phyloP scores from a whole-genome alignment of 2,797 vertebrate species.

The Typhlichthys eigenmanni region DNA sequence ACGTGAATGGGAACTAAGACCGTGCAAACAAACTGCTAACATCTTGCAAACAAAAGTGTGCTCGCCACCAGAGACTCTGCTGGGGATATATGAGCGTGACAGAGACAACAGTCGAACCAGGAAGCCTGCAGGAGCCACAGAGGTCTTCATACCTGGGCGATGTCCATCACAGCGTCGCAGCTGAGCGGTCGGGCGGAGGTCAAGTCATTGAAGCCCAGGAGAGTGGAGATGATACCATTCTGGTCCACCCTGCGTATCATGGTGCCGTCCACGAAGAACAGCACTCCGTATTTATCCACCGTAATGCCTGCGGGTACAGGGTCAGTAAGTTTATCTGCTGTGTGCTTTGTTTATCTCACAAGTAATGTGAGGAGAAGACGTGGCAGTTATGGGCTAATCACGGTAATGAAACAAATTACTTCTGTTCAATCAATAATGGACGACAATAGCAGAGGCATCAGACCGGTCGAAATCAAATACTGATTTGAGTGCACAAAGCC shows the following conservation, averaged over 20 bases:
- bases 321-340: constrained; percentile 1
- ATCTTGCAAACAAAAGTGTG: no score
- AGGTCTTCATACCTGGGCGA: constrained; percentile 87
- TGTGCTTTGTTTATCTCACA: no score
- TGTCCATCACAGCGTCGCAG: constrained; percentile 98
- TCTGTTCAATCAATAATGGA: constrained; percentile 1
- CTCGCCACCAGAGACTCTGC: constrained; percentile 15
- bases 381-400: constrained; percentile 31
- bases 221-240: constrained; percentile 95
- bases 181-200: constrained; percentile 95
- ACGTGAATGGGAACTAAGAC: constrained; percentile 19
- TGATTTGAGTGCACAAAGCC: constrained; percentile 49
- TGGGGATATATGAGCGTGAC: constrained; percentile 4
- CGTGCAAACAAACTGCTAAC: no score
- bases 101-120: constrained; percentile 30
- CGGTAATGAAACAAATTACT: constrained; percentile 33
- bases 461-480: constrained; percentile 46
- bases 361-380: constrained; percentile 21
- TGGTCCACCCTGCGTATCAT: constrained; percentile 97
- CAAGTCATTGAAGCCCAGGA: constrained; percentile 95
- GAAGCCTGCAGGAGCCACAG: constrained; percentile 25
- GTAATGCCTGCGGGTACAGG: constrained; percentile 84
- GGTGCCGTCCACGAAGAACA: constrained; percentile 97
- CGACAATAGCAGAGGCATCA: constrained; percentile 31
- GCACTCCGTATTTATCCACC: constrained; percentile 93